Evolutionary conservation across 2,888 invertebrate genomes (phyloP), one percentile per base, ranked within the genome.

Genomic region (Drosophila mimica): DNA sequence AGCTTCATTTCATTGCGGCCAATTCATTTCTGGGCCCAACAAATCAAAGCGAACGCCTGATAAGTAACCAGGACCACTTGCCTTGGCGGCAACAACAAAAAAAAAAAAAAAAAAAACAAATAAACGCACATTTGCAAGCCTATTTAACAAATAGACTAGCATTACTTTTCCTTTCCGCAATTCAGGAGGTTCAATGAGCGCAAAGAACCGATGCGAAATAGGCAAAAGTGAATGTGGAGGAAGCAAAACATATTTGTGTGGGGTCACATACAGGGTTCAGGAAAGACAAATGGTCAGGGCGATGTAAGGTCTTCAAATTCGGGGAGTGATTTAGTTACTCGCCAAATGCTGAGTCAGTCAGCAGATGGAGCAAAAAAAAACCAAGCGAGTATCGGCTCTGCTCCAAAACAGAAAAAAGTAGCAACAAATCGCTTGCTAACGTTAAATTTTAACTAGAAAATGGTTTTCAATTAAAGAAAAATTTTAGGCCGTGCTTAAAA

Each of bases 41-140:
- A 89, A 89, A 89, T 87, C 90, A 87, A 88, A 89, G 74, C 59
- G 61, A 74, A 74, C 79, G 69, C 64, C 76, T 72, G 76, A 74
- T 82, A 79, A 79, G 80, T 72, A 87, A 72, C 76, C 61, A 62
- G 61, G 52, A n/a, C 57, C 31, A 36, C 36, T 57, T 30, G 15
- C 20, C 33, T 48, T 28, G 31, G 28, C 49, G 38, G 34, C 63
- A 43, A 52, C 43, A n/a, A 28, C 15, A n/a, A 38, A 36, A 36
- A n/a, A 36, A 30, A 38, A 30, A 9, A 15, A n/a, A 11, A 17
- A 30, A 36, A 62, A 70, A 59, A 70, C 60, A 81, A 76, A 70
- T 68, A 70, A 64, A 57, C 70, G 71, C 72, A 79, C 85, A 89
- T 86, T 86, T 86, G 89, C 88, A 82, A 89, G 88, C 74, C 88